These are phyloP conservation scores for Apotomis betuletana DNA, from an alignment of 2,888 invertebrate genomes.

Conservation along the genomic window DNA sequence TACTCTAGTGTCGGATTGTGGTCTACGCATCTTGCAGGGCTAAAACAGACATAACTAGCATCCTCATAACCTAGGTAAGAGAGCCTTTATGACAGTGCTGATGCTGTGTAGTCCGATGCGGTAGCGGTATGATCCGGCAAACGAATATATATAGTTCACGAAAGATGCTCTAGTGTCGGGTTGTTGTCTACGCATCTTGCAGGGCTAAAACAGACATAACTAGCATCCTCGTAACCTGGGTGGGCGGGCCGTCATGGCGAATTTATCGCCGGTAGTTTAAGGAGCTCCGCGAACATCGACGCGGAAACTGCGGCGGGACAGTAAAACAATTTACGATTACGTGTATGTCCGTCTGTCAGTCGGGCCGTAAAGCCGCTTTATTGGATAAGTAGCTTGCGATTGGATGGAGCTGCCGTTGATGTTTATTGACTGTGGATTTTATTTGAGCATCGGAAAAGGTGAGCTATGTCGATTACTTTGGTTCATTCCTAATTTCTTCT, in stretches of 20 bases:
- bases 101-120: too few relatives aligned
- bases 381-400: conserved; percentile 15
- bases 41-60: conserved; percentile 24
- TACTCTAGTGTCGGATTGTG: too few relatives aligned
- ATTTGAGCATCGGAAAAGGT: too few relatives aligned
- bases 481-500: too few relatives aligned
- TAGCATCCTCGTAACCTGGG: conserved; percentile 29
- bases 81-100: too few relatives aligned
- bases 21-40: not conserved
- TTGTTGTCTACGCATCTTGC: too few relatives aligned
- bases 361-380: conserved; percentile 37
- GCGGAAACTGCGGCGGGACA: conserved; percentile 33
- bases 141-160: too few relatives aligned
- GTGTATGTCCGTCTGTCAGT: conserved; percentile 32
- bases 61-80: too few relatives aligned
- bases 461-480: too few relatives aligned
- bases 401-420: conserved; percentile 9
- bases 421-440: not conserved
- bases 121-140: too few relatives aligned
- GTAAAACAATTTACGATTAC: conserved; percentile 41
- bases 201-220: conserved; percentile 22
- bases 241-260: conserved; percentile 26
- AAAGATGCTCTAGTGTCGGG: too few relatives aligned
- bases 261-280: conserved; percentile 22
- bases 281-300: conserved; percentile 23